phyloP scores from a whole-genome alignment of 2,888 invertebrate genomes.

The Chaitophorus viminalis region DNA sequence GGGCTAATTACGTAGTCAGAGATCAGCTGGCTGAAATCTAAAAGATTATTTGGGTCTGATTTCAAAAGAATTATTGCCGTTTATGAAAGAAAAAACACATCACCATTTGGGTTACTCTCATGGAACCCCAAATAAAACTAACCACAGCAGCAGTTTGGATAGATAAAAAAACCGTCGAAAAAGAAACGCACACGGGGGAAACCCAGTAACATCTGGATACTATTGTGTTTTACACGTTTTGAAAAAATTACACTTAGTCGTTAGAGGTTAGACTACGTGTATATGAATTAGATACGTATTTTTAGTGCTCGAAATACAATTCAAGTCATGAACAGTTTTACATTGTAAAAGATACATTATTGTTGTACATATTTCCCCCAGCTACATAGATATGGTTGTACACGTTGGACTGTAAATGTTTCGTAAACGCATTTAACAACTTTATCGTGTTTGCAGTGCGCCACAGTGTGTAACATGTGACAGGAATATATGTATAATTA shows the following conservation, averaged over 20 bases:
- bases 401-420: too few relatives aligned
- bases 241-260: background rate
- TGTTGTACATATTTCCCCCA: too few relatives aligned
- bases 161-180: background rate
- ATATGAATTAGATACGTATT: background rate
- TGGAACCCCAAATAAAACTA: background rate
- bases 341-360: too few relatives aligned
- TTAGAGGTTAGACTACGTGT: background rate
- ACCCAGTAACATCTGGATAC: background rate
- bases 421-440: too few relatives aligned
- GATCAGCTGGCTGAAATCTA: background rate
- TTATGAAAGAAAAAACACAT: background rate
- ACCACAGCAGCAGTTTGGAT: background rate
- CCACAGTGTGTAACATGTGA: too few relatives aligned
- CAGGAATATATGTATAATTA: too few relatives aligned
- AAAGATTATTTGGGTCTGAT: background rate
- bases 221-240: background rate
- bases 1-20: background rate
- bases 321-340: too few relatives aligned
- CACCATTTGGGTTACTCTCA: background rate
- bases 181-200: background rate
- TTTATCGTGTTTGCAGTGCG: too few relatives aligned
- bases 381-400: too few relatives aligned
- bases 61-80: background rate
- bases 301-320: too few relatives aligned